Percentiles rank a stretch among this genome's conserved stretches.
phyloP scores from a whole-genome alignment of 2,888 invertebrate genomes.

The Neoascia interrupta region DNA sequence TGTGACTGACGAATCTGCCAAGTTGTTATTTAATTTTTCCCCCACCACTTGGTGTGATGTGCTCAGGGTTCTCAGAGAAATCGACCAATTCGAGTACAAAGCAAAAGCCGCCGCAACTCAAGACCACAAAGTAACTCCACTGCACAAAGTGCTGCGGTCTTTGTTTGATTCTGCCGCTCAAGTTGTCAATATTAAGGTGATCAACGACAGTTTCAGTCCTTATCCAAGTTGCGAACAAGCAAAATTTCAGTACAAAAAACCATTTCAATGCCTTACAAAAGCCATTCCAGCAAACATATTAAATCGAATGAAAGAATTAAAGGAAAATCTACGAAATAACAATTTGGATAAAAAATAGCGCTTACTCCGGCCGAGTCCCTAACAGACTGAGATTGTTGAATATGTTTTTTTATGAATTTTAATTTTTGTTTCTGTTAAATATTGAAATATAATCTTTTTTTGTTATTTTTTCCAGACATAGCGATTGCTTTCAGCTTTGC shows the following conservation, averaged over 20 bases:
- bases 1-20: conserved; percentile 34
- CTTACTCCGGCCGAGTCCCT: conserved; percentile 43
- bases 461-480: conserved; percentile 3
- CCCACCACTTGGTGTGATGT: conserved; percentile 41
- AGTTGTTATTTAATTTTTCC: conserved; percentile 36
- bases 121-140: conserved; percentile 20
- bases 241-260: conserved; percentile 14
- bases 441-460: neutral
- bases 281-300: conserved; percentile 23
- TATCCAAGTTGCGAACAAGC: conserved; percentile 32
- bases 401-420: no score
- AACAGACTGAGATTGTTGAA: no score
- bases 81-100: conserved; percentile 48
- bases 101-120: neutral
- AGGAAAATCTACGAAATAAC: conserved; percentile 24
- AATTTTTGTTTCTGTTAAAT: neutral
- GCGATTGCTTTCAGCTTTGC: neutral
- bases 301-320: conserved; percentile 28
- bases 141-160: conserved; percentile 30
- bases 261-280: conserved; percentile 47
- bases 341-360: neutral
- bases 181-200: conserved; percentile 24
- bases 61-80: conserved; percentile 41
- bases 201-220: conserved; percentile 23
- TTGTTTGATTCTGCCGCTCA: conserved; percentile 25